These are phyloP conservation scores for Dermatophagoides farinae DNA, from an alignment of 1,140 invertebrate species.

Conservation along the genomic window DNA sequence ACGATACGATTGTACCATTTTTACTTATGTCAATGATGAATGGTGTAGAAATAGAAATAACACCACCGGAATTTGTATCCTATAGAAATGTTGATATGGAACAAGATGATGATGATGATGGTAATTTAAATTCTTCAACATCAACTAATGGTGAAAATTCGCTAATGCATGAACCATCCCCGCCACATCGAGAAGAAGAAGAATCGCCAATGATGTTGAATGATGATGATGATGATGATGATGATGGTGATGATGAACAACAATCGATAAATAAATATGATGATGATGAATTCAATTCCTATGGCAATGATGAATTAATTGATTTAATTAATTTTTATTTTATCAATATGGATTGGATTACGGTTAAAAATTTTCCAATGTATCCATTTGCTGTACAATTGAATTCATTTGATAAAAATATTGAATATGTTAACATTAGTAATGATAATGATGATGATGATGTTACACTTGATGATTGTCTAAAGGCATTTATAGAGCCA, in stretches of 20 bases:
- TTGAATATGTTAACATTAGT: neutral
- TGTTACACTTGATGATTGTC: slow-evolving; percentile 30
- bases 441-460: slow-evolving; percentile 15
- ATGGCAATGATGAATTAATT: slow-evolving; percentile 25
- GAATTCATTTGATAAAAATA: neutral
- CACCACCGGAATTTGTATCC: neutral
- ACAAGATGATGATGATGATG: neutral
- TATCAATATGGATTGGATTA: neutral
- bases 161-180: too few species aligned
- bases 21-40: neutral
- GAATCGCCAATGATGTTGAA: neutral
- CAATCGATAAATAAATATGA: neutral
- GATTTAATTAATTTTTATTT: slow-evolving; percentile 27
- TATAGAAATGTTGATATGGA: neutral
- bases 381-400: neutral
- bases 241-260: neutral
- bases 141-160: neutral
- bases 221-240: neutral
- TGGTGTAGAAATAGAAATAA: neutral
- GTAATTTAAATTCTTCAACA: neutral
- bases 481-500: slow-evolving; percentile 33
- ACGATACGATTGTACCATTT: neutral
- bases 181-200: neutral
- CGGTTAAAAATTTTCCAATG: neutral
- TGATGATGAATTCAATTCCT: slow-evolving; percentile 14